Evolutionary conservation across 2,888 invertebrate genomes (phyloP).

Genomic region (Phrixothrix hirtus): DNA sequence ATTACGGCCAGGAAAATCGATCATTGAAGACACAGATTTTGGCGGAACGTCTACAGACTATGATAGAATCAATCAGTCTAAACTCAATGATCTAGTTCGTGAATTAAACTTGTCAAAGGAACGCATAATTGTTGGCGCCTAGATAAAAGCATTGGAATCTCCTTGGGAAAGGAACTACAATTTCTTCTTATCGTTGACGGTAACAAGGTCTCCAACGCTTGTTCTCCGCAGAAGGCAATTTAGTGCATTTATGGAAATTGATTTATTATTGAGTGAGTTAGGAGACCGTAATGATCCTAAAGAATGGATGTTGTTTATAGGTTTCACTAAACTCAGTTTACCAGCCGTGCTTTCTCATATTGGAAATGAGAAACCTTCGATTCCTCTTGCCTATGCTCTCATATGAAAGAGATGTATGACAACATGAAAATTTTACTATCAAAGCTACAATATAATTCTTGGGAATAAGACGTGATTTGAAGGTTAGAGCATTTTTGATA

Average conservation of each 20-base stretch:
- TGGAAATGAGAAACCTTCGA: no score
- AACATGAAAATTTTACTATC: neutral
- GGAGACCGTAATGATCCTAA: neutral
- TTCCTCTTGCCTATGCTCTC: neutral
- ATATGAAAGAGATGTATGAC: no score
- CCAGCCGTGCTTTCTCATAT: no score
- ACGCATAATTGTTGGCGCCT: conserved; percentile 4
- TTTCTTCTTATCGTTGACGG: neutral
- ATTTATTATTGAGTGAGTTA: neutral
- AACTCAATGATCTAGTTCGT: conserved; percentile 7
- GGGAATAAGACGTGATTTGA: neutral
- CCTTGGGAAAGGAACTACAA: neutral
- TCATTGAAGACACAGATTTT: neutral
- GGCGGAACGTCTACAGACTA: neutral
- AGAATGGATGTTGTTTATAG: neutral
- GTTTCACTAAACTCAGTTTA: no score
- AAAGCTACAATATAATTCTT: neutral
- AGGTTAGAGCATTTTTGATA: conserved; percentile 2
- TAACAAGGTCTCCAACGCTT: no score
- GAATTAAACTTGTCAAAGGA: conserved; percentile 4
- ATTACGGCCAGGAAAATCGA: no score
- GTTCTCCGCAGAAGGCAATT: no score
- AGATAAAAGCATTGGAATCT: conserved; percentile 2
- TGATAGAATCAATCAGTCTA: conserved; percentile 1
- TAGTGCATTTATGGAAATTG: neutral